These are phyloP conservation scores for Petrocephalus zakoni DNA, from an alignment of 2,113 vertebrate genomes.

Conservation along the genomic window DNA sequence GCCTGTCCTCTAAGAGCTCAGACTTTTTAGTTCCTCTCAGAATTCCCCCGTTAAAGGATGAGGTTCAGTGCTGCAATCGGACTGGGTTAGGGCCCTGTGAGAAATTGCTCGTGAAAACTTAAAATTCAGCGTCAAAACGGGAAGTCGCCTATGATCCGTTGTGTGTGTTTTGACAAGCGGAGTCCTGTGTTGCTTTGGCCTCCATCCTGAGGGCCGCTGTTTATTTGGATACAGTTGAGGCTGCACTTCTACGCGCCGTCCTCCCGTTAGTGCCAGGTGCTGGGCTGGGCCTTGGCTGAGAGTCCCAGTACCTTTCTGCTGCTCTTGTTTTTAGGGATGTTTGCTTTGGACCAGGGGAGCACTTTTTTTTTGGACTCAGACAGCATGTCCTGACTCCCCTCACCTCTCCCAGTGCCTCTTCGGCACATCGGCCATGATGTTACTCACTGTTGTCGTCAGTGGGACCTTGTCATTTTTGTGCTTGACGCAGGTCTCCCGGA, in stretches of 20 bases:
- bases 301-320: neutral
- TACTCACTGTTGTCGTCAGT: neutral
- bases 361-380: neutral
- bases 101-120: neutral
- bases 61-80: neutral
- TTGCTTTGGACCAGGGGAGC: neutral
- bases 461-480: neutral
- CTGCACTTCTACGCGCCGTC: neutral
- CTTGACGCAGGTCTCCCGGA: neutral
- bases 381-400: neutral
- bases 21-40: neutral
- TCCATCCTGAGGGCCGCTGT: neutral
- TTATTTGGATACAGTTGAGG: constrained; percentile 2
- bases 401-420: neutral
- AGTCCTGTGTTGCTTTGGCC: neutral
- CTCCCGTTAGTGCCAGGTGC: neutral
- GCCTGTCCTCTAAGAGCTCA: constrained; percentile 10
- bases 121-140: neutral
- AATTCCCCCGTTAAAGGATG: neutral
- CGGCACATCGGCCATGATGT: neutral
- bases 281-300: neutral
- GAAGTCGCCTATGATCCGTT: neutral
- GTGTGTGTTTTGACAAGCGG: neutral
- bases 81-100: neutral
- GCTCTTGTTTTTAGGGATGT: neutral